phyloP scores from a whole-genome alignment of 2,888 invertebrate genomes.

The Spicauda simplicius region DNA sequence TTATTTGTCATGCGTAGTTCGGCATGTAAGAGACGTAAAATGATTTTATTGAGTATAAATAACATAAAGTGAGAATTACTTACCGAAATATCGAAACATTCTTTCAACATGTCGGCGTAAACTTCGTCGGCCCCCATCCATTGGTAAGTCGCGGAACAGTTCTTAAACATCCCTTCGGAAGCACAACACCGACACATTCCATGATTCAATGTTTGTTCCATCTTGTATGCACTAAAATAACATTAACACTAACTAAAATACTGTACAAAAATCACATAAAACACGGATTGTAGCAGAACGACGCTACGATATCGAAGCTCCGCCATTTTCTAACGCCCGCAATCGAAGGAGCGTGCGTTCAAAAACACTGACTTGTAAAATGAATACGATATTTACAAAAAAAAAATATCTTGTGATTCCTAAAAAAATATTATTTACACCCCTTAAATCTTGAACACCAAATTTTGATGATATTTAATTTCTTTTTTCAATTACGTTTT shows the following conservation, averaged over 20 bases:
- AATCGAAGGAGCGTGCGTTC: conserved; percentile 8
- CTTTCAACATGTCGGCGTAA: conserved; percentile 73
- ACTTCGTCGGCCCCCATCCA: conserved; percentile 79
- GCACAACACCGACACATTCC: conserved; percentile 79
- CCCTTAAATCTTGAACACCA: no score
- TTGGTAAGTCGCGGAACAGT: conserved; percentile 65
- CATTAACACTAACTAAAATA: conserved; percentile 50
- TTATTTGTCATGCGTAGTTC: no score
- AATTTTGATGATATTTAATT: no score
- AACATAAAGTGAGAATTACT: conserved; percentile 45
- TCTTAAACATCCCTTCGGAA: conserved; percentile 73
- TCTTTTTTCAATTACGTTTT: no score
- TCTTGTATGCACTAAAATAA: conserved; percentile 52
- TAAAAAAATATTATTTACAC: no score
- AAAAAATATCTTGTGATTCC: no score
- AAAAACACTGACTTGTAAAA: not conserved
- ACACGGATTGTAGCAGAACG: conserved; percentile 48
- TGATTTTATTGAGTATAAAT: no score
- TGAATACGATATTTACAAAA: not conserved
- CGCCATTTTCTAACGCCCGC: conserved; percentile 63
- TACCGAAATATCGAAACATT: conserved; percentile 75
- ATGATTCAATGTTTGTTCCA: conserved; percentile 62
- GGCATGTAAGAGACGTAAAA: no score
- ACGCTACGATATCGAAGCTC: conserved; percentile 53
- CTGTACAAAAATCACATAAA: conserved; percentile 39